Base-by-base conservation (phyloP, 2,888 invertebrate species). In the Tetrapedia diversipes region DNA sequence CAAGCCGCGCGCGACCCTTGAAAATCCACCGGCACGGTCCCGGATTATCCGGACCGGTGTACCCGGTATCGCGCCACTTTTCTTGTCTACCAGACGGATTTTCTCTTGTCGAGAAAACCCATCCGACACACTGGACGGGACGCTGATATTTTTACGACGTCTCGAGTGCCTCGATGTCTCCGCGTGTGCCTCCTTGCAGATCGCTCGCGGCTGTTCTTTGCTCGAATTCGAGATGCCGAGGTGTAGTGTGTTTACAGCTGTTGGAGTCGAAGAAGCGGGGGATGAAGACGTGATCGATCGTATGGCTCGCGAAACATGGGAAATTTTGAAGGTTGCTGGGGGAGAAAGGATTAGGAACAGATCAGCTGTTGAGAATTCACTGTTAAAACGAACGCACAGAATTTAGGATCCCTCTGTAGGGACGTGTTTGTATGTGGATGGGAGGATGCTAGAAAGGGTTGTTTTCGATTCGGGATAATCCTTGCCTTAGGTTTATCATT, bases 11-110 rank as follows among this genome's bases (percentile, higher is more conserved):
- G 53, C 61, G 49, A 72, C 65, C 78, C 81, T 78, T 67, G 39
- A 71, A 80, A 77, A 79, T 73, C 81, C 74, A 79, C 77, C 45
- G 34, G 34, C 60, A 64, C 72, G 65, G 59, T 66, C 77, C 69
- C 63, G 72, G 85, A 84, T 84, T 79, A 84, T 57, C 53, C 49
- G 41, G 45, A 16, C 22, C 54, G 45, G 41, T 47, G 39, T 54
- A 51, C 39, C 11, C 32, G 4, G 49, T 65, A 47, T 56, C 79
- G 60, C 24, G 53, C 61, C 43, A 66, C 79, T 79, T 74, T 71
- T 74, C 79, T 74, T 70, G 53, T 69, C 79, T 51, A 24, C 39
- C 37, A 47, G 64, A 65, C 29, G 73, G 73, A 79, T 79, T 78
- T 77, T 27, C 49, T 49, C 41, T 34, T 14, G 19, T 32, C 43